These are phyloP conservation scores for Spilosoma lubricipeda DNA, from an alignment of 2,888 invertebrate genomes.

Conservation along the genomic window DNA sequence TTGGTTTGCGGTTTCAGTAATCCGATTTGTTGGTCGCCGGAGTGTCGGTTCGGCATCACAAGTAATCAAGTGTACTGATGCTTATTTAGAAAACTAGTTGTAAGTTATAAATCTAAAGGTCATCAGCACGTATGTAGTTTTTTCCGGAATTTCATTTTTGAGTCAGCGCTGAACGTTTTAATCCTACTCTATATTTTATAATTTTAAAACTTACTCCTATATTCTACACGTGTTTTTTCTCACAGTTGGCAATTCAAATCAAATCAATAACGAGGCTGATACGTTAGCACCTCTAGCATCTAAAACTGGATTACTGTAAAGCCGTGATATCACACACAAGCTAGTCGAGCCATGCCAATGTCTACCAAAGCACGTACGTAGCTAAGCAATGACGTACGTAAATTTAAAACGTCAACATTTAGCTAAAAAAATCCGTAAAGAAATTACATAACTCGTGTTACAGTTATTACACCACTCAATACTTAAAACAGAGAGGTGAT, in stretches of 20 bases:
- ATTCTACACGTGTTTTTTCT: too few relatives aligned
- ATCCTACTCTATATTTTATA: not conserved
- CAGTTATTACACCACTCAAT: conserved; percentile 28
- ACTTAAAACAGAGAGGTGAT: conserved; percentile 10
- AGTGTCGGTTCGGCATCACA: conserved; percentile 47
- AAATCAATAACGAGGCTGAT: too few relatives aligned
- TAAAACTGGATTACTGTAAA: too few relatives aligned
- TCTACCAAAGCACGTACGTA: too few relatives aligned
- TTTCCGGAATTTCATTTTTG: not conserved
- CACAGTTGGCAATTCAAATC: too few relatives aligned
- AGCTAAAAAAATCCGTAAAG: not conserved
- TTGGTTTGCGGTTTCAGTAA: conserved; percentile 68
- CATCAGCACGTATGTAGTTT: not conserved
- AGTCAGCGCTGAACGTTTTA: not conserved
- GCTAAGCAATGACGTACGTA: not conserved
- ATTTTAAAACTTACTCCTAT: too few relatives aligned
- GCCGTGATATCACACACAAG: too few relatives aligned
- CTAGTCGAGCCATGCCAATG: too few relatives aligned
- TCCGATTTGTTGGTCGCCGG: conserved; percentile 62
- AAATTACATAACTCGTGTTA: conserved; percentile 12
- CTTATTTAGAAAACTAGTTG: not conserved
- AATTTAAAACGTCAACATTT: not conserved
- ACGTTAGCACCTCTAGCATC: too few relatives aligned
- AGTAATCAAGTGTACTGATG: conserved; percentile 12
- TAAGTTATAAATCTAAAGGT: not conserved